These are phyloP conservation scores for Tricholaema leucomelas DNA, from an alignment of 2,113 vertebrate genomes.

Conservation along the genomic window DNA sequence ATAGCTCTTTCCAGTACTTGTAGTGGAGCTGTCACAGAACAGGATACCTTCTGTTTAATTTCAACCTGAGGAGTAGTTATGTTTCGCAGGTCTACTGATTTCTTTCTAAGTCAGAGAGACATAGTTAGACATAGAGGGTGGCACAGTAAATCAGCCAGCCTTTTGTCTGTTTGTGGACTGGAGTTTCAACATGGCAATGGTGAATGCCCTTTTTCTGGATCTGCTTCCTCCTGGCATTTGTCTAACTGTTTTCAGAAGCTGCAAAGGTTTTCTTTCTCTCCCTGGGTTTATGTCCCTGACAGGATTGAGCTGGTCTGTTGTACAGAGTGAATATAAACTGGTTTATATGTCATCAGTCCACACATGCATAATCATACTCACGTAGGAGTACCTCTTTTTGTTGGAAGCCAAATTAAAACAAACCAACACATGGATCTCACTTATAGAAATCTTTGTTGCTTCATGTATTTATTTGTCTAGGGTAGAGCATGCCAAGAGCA, in stretches of 20 bases:
- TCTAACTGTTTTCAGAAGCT: background rate
- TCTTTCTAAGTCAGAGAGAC: background rate
- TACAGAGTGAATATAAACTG: background rate
- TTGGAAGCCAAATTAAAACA: background rate
- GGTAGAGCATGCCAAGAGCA: background rate
- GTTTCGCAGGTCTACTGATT: background rate
- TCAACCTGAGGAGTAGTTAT: background rate
- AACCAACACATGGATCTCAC: background rate
- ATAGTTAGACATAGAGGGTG: background rate
- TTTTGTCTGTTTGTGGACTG: background rate
- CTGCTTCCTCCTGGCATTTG: background rate
- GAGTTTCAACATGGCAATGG: background rate
- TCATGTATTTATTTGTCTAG: background rate
- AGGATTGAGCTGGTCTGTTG: background rate
- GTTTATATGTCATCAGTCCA: background rate
- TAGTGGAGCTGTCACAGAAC: background rate
- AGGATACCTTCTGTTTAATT: background rate
- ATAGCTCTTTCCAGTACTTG: background rate
- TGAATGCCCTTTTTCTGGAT: background rate
- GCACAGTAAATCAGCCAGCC: background rate
- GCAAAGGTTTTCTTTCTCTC: background rate
- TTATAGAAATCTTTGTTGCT: background rate
- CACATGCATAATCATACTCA: background rate
- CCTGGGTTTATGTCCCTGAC: background rate
- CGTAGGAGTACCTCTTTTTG: background rate